Base-by-base conservation (phyloP, 2,113 vertebrate species). In the Oostethus manadensis region DNA sequence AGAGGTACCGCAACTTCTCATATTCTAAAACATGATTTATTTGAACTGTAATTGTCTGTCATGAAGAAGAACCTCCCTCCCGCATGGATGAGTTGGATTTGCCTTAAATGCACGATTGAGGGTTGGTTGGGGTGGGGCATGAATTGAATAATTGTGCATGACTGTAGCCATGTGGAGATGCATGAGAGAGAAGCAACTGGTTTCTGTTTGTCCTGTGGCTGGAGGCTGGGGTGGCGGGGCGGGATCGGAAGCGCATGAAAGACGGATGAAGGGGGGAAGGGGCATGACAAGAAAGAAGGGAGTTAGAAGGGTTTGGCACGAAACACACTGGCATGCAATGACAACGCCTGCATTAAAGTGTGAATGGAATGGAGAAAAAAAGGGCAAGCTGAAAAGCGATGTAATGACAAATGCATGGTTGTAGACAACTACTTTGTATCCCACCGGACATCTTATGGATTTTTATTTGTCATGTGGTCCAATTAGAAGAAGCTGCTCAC, bases 81-180 rank as follows among this genome's bases (percentile, higher is more conserved):
- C 7, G 86, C 86, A 87, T 88, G 88, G 69, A 80, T 72, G 49
- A 73, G 61, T 83, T 82, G 79, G 75, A 77, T 58, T 78, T 77
- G 55, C 60, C 64, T 70, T 62, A 73, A 46, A 23, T 26, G 49
- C 15, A 51, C 58, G 71, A 64, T 73, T 84, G 82, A 73, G 78
- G 75, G 82, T 75, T 8, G 68, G 76, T 60, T 67, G 70, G 75
- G 74, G 58, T n/a, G 62, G 38, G 63, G 67, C 58, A 62, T 60
- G 74, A 66, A 67, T 65, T 55, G 18, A 68, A 77, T 63, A 54
- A 68, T 53, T 75, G 77, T 80, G 87, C 83, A 85, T 85, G 84
- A 73, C 69, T 71, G 74, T 65, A 67, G 64, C 79, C 70, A 72
- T 55, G 63, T 72, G 68, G 68, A 69, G 70, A 61, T 82, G 84